Evolutionary conservation across 2,113 vertebrate genomes (phyloP), one percentile per base, ranked within the genome.

Genomic region (Zosterops lateralis): DNA sequence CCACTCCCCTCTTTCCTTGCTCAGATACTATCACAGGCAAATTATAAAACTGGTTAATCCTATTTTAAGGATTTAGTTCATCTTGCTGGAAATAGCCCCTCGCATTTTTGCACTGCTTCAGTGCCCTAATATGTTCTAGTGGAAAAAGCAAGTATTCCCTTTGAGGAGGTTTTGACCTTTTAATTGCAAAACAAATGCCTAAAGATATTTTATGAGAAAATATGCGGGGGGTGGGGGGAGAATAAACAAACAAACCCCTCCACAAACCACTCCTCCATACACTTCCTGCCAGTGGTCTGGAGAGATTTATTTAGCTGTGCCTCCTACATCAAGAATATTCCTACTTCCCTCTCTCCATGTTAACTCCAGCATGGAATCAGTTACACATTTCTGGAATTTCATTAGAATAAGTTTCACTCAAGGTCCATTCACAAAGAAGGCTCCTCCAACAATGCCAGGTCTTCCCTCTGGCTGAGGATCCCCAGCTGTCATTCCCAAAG

Each of bases 111-210:
- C 29, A 50, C 10, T 2, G 44, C 86, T 94, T 83, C 95, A 85
- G 62, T 64, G 60, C 78, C 90, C 88, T 96, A 91, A 92, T 94
- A 65, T 54, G 53, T 71, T 85, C 95, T 40, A 93, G 90, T 58
- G 48, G 89, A 87, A 96, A 92, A 95, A 95, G 65, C 9, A 3
- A 85, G 64, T 19, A 91, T 74, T 77, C 32, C 94, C 96, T 84
- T 86, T 87, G 83, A 89, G 34, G 61, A 24, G 62, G 45, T 28
- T 68, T 31, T 95, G 85, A 88, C 90, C 96, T 97, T 95, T 95
- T 95, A 94, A 97, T 93, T 94, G 73, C 82, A 97, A 97, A 96
- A 88, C 74, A 97, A 97, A 91, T 67, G 84, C 87, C 86, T 84
- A 38, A 84, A 92, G 87, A 72, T 91, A 92, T 95, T 96, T 91